Percentiles rank a stretch among this genome's conserved stretches.
Conservation (phyloP, 2,888 invertebrate species). For the Agrochola lychnidis region DNA sequence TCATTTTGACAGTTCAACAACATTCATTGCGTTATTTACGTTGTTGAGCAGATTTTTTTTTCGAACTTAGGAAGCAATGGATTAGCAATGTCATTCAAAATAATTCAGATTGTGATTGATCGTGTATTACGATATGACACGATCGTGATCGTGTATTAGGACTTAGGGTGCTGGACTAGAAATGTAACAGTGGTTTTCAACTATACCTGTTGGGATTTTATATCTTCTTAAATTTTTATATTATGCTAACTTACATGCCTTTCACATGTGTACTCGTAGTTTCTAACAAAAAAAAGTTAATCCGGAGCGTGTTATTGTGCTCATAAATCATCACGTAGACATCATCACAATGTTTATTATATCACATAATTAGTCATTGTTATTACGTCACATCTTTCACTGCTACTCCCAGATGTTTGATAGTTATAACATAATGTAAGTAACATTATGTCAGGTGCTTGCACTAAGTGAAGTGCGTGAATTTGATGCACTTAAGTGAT, state of each 20-base stretch:
- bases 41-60: no score
- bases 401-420: conserved; percentile 9
- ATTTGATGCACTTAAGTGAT: conserved; percentile 48
- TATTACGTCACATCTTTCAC: conserved; percentile 36
- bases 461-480: conserved; percentile 23
- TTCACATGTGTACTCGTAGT: background rate
- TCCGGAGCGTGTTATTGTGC: background rate
- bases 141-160: no score
- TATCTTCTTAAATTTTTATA: background rate
- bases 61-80: no score
- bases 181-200: background rate
- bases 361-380: conserved; percentile 33
- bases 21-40: no score
- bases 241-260: no score
- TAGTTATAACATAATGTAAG: conserved; percentile 15
- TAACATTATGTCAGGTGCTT: conserved; percentile 9
- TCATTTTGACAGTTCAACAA: no score
- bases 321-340: conserved; percentile 13
- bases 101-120: no score
- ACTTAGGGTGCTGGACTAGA: background rate
- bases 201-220: no score
- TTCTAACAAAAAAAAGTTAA: background rate
- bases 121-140: no score
- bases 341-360: conserved; percentile 33
- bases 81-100: no score